phyloP scores from a whole-genome alignment of 2,888 invertebrate species.

The Disparrhopalites patrizii region DNA sequence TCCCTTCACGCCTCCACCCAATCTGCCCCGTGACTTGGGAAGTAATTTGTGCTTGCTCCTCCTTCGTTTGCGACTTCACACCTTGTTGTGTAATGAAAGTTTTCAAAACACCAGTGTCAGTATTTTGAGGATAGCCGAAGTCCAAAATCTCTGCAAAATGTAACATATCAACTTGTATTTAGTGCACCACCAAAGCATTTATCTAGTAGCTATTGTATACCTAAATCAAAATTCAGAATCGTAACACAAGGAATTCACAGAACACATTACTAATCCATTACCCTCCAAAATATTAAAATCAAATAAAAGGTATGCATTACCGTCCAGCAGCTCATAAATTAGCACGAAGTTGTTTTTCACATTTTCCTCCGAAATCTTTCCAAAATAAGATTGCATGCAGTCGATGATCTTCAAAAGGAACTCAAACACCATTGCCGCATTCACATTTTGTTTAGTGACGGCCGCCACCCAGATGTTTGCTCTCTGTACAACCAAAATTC shows the following conservation, averaged over 20 bases:
- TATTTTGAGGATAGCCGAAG: conserved; percentile 99
- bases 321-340: conserved; percentile 97
- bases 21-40: conserved; percentile 98
- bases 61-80: conserved; percentile 96
- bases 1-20: conserved; percentile 98
- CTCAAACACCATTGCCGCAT: conserved; percentile 99
- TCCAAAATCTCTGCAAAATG: conserved; percentile 81
- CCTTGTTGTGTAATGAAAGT: conserved; percentile 99
- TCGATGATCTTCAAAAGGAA: conserved; percentile 95
- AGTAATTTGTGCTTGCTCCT: conserved; percentile 99
- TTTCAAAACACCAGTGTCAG: conserved; percentile 97
- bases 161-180: too few relatives aligned
- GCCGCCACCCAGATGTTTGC: conserved; percentile 99
- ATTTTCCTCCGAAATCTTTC: conserved; percentile 99
- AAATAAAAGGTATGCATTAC: conserved; percentile 55
- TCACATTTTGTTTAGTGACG: conserved; percentile 99
- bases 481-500: conserved; percentile 57
- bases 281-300: not conserved
- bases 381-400: conserved; percentile 99
- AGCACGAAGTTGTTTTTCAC: conserved; percentile 99
- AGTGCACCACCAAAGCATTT: not conserved
- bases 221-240: not conserved
- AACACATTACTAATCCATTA: not conserved
- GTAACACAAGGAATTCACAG: not conserved
- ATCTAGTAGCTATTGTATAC: not conserved